phyloP scores from a whole-genome alignment of 2,797 vertebrate genomes.

The Chanos chanos region DNA sequence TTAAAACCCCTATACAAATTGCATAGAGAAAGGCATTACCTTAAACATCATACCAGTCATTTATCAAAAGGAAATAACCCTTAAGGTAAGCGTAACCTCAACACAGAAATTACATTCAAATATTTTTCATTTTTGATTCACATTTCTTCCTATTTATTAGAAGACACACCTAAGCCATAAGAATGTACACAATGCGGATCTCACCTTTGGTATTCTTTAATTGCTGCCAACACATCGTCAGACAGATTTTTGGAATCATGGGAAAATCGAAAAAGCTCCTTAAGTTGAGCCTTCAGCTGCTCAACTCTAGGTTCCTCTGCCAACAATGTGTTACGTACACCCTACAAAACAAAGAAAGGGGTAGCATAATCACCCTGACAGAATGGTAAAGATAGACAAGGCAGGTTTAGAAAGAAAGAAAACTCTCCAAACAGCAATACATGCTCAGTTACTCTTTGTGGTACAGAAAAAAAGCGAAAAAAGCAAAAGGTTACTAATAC shows the following conservation, averaged over 20 bases:
- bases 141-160: conserved; percentile 22
- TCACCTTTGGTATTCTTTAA: conserved; percentile 89
- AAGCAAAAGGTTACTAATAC: too few species aligned
- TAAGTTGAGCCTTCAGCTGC: conserved; percentile 80
- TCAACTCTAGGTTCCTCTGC: conserved; percentile 77
- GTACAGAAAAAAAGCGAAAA: too few species aligned
- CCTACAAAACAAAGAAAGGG: conserved; percentile 60
- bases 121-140: conserved; percentile 16
- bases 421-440: too few species aligned
- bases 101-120: conserved; percentile 27
- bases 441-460: too few species aligned
- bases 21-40: too few species aligned
- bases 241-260: conserved; percentile 73
- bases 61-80: too few species aligned
- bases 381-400: neutral
- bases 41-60: too few species aligned
- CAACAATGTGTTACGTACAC: conserved; percentile 66
- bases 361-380: conserved; percentile 6
- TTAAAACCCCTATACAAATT: too few species aligned
- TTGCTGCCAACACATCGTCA: conserved; percentile 75
- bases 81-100: conserved; percentile 14
- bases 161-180: too few species aligned
- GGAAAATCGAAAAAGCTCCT: conserved; percentile 79
- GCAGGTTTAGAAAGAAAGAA: neutral
- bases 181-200: conserved; percentile 19